Base-by-base conservation (phyloP, 53 echinoderm and acorn worm species). In the Mesocentrotus franciscanus region DNA sequence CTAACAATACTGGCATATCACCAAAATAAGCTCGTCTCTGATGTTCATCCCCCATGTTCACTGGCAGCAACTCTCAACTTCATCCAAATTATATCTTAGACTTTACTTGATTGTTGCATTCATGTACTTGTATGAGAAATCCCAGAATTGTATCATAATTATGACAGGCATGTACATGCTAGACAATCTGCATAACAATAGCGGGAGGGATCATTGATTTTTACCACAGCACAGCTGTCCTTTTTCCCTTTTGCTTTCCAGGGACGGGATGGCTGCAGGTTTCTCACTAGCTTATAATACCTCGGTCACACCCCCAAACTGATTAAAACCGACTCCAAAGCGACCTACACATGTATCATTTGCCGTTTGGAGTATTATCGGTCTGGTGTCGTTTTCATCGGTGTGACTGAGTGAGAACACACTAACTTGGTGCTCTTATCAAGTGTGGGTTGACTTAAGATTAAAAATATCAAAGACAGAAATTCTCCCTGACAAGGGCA, bases 1-100 rank as follows among this genome's bases (percentile, higher is more conserved):
- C 93, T 6, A 93, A 24, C 34, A 93, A 60, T 32, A 93, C 93
- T 29, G 78, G 93, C 60, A 79, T 59, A 60, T 93, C 93, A 32
- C 60, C 60, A 78, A 93, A 81, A 60, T 74, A 93, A 9, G 75
- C 61, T 9, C 70, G 66, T 8, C 10, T 61, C 29, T 58, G 10
- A 3, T 17, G 35, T 49, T n/a, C 85, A 1, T 58, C 85, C n/a
- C 79, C 79, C 39, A 79, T 72, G 27, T 72, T 29, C 27, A 29
- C 72, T 9, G 10, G 27, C 79, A 36, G 34, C 79, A 79, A 32
- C 32, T 11, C 7, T 32, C 36, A 18, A 39, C 39, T 79, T 35
- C 79, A 79, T 39, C 39, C 32, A 79, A 75, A n/a, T 75, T 29
- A 3, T 29, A 75, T 1, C 39, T 15, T 39, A 4, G 9, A 10